Conservation (phyloP, 2,888 invertebrate genomes). For the Halictus ligatus region DNA sequence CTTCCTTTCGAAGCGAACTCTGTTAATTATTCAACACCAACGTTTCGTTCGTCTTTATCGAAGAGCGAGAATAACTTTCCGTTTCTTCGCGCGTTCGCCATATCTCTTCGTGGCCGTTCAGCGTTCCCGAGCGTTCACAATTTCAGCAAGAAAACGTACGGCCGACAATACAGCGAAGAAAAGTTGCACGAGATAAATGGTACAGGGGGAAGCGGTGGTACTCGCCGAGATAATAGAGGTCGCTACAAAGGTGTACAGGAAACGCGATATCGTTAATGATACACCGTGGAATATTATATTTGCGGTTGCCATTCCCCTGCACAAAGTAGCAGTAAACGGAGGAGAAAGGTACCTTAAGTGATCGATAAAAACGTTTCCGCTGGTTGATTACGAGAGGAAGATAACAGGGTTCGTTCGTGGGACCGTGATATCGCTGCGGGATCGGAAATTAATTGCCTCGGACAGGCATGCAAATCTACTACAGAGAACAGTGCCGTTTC, state of each 20-base stretch:
- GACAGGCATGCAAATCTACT: not conserved
- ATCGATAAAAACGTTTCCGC: conserved; percentile 13
- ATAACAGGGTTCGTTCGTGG: not conserved
- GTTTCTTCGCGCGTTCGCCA: not conserved
- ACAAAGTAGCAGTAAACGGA: not conserved
- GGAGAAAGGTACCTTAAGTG: conserved; percentile 27
- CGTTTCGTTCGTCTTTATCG: not conserved
- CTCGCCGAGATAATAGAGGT: conserved; percentile 46
- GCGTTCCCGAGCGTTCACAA: not conserved
- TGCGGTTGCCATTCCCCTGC: conserved; percentile 15
- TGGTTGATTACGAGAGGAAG: not conserved
- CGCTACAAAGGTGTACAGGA: conserved; percentile 29
- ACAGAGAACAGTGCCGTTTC: not conserved
- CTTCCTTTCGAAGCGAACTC: no score
- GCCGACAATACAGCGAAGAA: conserved; percentile 22
- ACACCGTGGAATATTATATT: conserved; percentile 29
- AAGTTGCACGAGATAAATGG: conserved; percentile 32
- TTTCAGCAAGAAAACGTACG: not conserved
- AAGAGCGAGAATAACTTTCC: not conserved
- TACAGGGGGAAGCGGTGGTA: conserved; percentile 10
- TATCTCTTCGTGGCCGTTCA: not conserved
- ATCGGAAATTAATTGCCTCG: conserved; percentile 19
- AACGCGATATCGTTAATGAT: conserved; percentile 51
- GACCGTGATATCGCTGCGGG: conserved; percentile 6
- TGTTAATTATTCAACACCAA: no score